Conservation (phyloP, 2,797 vertebrate species). For the Eupleurogrammus muticus region DNA sequence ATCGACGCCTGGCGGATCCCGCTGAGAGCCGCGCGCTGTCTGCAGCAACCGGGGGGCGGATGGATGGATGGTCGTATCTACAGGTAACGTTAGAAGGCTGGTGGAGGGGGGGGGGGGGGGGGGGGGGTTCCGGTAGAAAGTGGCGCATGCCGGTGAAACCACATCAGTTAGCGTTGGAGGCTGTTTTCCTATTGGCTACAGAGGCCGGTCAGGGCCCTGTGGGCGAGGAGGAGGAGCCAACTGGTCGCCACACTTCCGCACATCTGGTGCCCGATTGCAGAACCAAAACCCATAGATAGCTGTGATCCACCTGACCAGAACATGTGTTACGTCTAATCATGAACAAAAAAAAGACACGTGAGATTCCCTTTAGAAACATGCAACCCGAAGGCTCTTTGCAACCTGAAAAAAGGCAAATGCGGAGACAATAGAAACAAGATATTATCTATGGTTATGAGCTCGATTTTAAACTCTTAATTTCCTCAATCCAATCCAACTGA, state of each 20-base stretch:
- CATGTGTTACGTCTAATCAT: not conserved
- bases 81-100: not conserved
- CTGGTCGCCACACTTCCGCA: conserved; percentile 69
- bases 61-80: not conserved
- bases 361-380: not conserved
- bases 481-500: not conserved
- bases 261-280: conserved; percentile 75
- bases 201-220: conserved; percentile 15
- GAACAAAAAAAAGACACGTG: not conserved
- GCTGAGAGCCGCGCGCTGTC: not conserved
- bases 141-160: conserved; percentile 3
- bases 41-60: not conserved
- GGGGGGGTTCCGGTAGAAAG: conserved; percentile 1
- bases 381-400: not conserved
- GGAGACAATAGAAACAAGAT: not conserved
- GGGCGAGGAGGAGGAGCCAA: conserved; percentile 61
- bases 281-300: conserved; percentile 10
- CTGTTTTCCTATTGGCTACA: conserved; percentile 13
- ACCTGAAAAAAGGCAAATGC: not conserved
- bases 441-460: not conserved
- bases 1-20: not conserved
- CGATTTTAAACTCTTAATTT: not conserved
- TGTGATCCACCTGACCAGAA: not conserved
- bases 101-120: no score
- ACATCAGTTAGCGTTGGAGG: not conserved